Percentiles rank a stretch among this genome's conserved stretches.
Evolutionary conservation across 2,888 invertebrate species (phyloP).

Genomic region (Netelia fuscicornis): DNA sequence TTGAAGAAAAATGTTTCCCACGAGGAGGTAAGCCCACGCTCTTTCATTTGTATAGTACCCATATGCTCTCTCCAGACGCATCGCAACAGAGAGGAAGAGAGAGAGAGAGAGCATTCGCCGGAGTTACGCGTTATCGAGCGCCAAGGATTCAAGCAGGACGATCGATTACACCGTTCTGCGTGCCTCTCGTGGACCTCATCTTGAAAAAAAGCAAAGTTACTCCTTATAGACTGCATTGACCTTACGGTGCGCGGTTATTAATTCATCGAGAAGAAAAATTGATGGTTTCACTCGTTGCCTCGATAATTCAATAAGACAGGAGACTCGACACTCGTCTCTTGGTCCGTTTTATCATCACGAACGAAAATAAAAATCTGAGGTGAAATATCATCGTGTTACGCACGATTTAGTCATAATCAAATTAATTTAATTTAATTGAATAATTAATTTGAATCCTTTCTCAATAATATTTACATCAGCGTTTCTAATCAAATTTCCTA

Average conservation of each 20-base stretch:
- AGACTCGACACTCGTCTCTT: neutral
- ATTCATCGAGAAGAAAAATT: constrained; percentile 29
- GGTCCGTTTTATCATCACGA: neutral
- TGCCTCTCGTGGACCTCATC: constrained; percentile 49
- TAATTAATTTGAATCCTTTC: too few species aligned
- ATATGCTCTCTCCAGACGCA: constrained; percentile 3
- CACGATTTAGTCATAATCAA: neutral
- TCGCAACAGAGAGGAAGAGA: neutral
- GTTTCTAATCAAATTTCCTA: too few species aligned
- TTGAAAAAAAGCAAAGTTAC: neutral
- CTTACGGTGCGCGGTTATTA: constrained; percentile 26
- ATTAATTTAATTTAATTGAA: too few species aligned
- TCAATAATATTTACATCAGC: too few species aligned
- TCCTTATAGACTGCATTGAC: neutral
- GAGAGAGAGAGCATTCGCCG: neutral
- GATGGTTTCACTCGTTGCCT: constrained; percentile 11
- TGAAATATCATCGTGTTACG: neutral
- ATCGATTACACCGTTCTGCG: constrained; percentile 56
- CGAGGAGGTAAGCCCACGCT: constrained; percentile 66
- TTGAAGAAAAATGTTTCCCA: constrained; percentile 70
- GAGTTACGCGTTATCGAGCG: constrained; percentile 38
- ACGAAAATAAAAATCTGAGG: neutral
- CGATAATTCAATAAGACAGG: constrained; percentile 34
- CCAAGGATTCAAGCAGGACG: constrained; percentile 52
- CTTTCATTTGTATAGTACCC: constrained; percentile 39